Evolutionary conservation across 2,888 invertebrate genomes (phyloP), one percentile per base, ranked within the genome.

Genomic region (Xanthostigma xanthostigma): DNA sequence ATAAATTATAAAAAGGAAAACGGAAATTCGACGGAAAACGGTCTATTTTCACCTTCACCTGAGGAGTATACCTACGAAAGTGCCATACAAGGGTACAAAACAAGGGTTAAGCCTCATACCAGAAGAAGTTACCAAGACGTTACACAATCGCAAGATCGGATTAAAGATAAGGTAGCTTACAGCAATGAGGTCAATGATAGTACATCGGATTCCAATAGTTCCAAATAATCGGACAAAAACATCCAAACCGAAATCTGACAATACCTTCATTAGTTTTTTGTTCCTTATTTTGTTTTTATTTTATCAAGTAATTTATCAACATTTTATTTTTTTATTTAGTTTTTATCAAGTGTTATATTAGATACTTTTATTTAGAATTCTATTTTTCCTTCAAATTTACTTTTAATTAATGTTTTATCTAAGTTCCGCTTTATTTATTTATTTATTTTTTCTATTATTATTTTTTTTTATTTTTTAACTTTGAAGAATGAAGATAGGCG

Each of bases 1-100:
- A 49, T 39, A 34, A 33, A 45, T 41, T 12, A 11, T 41, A 50
- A 52, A 45, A 50, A 49, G 41, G 54, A 53, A 43, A 59, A 54
- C 9, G 40, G 13, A 57, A 70, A 70, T 49, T 72, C 72, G 50
- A 73, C 27, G 6, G 27, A 27, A 27, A 27, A 27, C 27, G 27
- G 27, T 27, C 27, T 27, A 27, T 27, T 27, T 27, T 27, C 27
- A 27, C 27, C 71, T 55, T 80, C 81, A 64, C 78, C 78, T 36
- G 78, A 84, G 59, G 87, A 88, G 64, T 89, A 88, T 65, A 88
- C 88, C 0, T 90, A 88, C 64, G 89, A 90, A 66, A 82, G 86
- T 57, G 88, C 89, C 57, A 89, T 89, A 57, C 84, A 89, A 62
- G 84, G 85, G 56, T 90, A 90, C 66, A 84, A 88, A 57, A 83